Evolutionary conservation across 64 coral and sea anemone genomes (phyloP).

Genomic region (Montipora capricornis): DNA sequence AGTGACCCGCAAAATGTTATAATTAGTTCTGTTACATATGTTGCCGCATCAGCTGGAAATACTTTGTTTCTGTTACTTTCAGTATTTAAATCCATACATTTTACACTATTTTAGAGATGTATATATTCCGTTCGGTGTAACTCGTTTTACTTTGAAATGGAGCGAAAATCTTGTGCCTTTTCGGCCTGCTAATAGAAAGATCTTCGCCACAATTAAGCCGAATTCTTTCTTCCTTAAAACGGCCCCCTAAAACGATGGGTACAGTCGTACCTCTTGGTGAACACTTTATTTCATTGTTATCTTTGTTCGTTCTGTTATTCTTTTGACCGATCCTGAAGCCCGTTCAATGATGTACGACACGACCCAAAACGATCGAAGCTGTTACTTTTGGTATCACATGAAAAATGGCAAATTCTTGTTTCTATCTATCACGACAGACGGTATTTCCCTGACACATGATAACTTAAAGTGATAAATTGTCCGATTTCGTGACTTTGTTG

Average conservation of each 20-base stretch:
- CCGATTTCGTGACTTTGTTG: slow-evolving; percentile 35
- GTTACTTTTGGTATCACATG: too few relatives aligned
- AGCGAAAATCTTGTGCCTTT: background rate
- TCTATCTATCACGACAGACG: slow-evolving; percentile 29
- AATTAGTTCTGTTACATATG: background rate
- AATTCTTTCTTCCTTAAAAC: background rate
- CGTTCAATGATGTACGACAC: too few relatives aligned
- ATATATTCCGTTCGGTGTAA: background rate
- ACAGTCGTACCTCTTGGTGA: too few relatives aligned
- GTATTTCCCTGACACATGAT: slow-evolving; percentile 43
- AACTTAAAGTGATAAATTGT: slow-evolving; percentile 44
- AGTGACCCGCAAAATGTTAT: background rate
- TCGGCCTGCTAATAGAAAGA: background rate
- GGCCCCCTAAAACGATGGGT: too few relatives aligned
- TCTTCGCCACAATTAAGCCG: background rate
- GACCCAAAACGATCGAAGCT: too few relatives aligned
- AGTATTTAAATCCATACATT: slow-evolving; percentile 18
- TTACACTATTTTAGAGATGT: background rate
- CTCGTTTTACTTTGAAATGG: background rate
- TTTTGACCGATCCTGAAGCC: too few relatives aligned
- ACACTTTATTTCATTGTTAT: too few relatives aligned
- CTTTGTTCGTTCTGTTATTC: too few relatives aligned
- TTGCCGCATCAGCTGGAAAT: background rate
- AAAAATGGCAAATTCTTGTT: background rate
- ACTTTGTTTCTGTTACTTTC: background rate